phyloP scores from a whole-genome alignment of 2,797 vertebrate genomes.

The Molossus molossus region DNA sequence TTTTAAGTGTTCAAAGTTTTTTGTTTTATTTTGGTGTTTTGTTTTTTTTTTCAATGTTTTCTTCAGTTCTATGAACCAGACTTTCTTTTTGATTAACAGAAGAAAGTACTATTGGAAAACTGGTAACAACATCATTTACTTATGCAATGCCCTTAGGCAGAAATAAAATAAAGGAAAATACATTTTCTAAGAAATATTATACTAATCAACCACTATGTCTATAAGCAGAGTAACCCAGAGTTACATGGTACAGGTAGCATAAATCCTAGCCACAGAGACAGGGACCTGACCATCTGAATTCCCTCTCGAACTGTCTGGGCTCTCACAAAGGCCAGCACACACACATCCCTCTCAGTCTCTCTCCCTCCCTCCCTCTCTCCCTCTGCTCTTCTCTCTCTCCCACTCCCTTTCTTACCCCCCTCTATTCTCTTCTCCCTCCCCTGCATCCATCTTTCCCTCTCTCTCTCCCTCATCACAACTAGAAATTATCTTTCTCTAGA shows the following conservation, averaged over 20 bases:
- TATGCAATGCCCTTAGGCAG: neutral
- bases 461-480: neutral
- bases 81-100: neutral
- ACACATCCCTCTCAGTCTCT: neutral
- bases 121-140: neutral
- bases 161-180: neutral
- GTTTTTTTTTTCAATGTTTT: neutral
- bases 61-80: neutral
- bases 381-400: neutral
- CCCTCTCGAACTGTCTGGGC: neutral
- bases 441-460: too few relatives aligned
- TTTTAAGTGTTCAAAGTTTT: neutral
- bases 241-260: fast-evolving
- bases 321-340: neutral
- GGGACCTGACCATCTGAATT: neutral
- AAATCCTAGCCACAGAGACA: neutral
- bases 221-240: neutral
- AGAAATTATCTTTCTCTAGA: neutral
- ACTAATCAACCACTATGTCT: neutral
- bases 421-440: fast-evolving
- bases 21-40: too few relatives aligned
- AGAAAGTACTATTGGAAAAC: neutral
- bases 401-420: too few relatives aligned
- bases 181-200: neutral
- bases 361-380: too few relatives aligned